Evolutionary conservation across 2,113 vertebrate genomes (phyloP), one percentile per base, ranked within the genome.

Genomic region (Aptenodytes forsteri): DNA sequence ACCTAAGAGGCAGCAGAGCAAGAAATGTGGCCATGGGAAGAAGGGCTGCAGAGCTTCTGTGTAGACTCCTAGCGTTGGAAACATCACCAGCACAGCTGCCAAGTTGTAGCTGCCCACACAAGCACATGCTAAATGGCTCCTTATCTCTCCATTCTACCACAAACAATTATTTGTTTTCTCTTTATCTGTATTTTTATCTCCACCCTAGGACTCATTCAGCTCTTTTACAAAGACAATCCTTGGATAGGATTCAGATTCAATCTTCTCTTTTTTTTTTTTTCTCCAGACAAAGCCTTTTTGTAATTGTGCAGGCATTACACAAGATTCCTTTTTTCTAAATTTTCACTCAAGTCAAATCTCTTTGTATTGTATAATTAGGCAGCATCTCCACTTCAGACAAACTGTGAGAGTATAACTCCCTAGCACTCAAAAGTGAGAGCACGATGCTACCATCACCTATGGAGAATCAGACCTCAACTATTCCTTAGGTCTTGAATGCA

Each of bases 151-250:
- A 8, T 76, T 93, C 78, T 65, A 40, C 70, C 12, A 9, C 1
- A 21, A 91, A 91, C 42, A 81, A 71, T 49, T 56, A 79, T 56
- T 94, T 83, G 70, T 85, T 65, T 49, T 70, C 44, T 81, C 70
- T 87, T 69, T 90, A 91, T 96, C 91, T 79, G 44, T 67, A 72
- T 91, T 91, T 97, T 95, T 72, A 89, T 97, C 87, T 91, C 49
- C 40, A 82, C 3, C 7, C 40, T 49, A 87, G 70, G 21, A 90
- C 20, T 58, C 93, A 90, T 85, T 94, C 95, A 90, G 11, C 29
- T 64, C 10, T 46, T 95, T 85, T 65, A 91, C 73, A 90, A 93
- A 83, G 84, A 91, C 83, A 96, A n/a, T 91, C 34, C 70, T 91
- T 94, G 89, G 83, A 80, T 1, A 61, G 21, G 27, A 85, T 87